Evolutionary conservation across 1,140 invertebrate genomes (phyloP).

Genomic region (Pachyrhynchus sulphureomaculatus): DNA sequence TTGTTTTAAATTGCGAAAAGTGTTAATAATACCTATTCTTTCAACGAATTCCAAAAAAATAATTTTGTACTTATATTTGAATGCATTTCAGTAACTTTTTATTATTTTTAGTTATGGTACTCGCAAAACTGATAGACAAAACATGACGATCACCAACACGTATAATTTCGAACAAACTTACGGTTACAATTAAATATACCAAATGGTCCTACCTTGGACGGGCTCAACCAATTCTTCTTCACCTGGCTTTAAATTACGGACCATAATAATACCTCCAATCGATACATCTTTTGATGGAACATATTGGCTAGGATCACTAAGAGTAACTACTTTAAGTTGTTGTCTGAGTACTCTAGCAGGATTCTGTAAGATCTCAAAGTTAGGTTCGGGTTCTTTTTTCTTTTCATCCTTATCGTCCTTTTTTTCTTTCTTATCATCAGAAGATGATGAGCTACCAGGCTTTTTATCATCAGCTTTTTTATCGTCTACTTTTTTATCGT

Average conservation of each 20-base stretch:
- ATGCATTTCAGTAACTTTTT: too few relatives aligned
- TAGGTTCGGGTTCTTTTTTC: constrained; percentile 84
- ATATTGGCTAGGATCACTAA: constrained; percentile 81
- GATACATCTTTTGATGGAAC: constrained; percentile 86
- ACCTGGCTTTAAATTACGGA: constrained; percentile 78
- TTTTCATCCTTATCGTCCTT: constrained; percentile 59
- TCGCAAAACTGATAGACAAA: too few relatives aligned
- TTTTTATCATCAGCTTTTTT: constrained; percentile 45
- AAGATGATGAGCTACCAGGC: constrained; percentile 42
- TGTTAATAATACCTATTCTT: too few relatives aligned
- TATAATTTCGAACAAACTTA: background rate
- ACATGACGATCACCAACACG: constrained; percentile 15
- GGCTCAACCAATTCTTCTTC: constrained; percentile 92
- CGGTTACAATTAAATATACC: background rate
- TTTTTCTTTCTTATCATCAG: constrained; percentile 51
- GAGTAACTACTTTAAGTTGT: constrained; percentile 84
- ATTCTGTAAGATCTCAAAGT: constrained; percentile 90
- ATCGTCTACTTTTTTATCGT: constrained; percentile 45
- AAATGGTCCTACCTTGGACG: constrained; percentile 61
- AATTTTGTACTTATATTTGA: too few relatives aligned
- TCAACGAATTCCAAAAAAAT: too few relatives aligned
- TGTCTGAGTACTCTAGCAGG: constrained; percentile 92
- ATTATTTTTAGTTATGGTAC: too few relatives aligned
- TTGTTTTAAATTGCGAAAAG: too few relatives aligned
- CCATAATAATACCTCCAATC: constrained; percentile 95